Conservation (phyloP, 35 echinoderm and acorn worm species). For the Anneissia japonica region DNA sequence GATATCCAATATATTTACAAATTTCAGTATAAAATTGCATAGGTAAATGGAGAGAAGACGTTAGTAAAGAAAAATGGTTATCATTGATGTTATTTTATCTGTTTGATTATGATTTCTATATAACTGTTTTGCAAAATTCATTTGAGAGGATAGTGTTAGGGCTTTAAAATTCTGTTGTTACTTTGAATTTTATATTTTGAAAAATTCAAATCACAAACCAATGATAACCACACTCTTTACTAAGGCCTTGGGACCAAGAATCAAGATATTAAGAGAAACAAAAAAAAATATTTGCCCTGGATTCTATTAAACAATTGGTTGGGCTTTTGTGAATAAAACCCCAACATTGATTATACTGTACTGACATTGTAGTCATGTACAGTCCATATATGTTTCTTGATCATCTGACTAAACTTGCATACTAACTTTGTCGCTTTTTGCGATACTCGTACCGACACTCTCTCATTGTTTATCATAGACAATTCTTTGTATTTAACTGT, state of each 20-base stretch:
- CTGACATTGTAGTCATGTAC: no score
- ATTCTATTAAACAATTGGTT: no score
- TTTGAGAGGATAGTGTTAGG: not conserved
- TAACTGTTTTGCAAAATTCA: not conserved
- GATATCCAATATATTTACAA: not conserved
- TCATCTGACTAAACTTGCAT: no score
- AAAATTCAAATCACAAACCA: not conserved
- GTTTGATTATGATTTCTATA: not conserved
- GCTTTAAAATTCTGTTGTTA: not conserved
- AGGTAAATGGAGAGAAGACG: not conserved
- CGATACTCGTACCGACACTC: no score
- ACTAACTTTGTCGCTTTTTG: no score
- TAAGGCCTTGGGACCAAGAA: not conserved
- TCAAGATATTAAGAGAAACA: not conserved
- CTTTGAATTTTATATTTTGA: not conserved
- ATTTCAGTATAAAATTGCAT: conserved; percentile 2
- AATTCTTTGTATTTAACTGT: no score
- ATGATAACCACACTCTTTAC: not conserved
- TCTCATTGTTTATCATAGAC: no score
- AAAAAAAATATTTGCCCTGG: no score
- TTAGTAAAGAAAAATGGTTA: not conserved
- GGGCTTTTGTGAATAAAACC: no score
- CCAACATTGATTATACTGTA: not conserved
- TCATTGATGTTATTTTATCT: not conserved
- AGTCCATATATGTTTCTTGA: no score